These are phyloP conservation scores for Epinephelus malabaricus DNA, from an alignment of 2,797 vertebrate species.

Conservation along the genomic window DNA sequence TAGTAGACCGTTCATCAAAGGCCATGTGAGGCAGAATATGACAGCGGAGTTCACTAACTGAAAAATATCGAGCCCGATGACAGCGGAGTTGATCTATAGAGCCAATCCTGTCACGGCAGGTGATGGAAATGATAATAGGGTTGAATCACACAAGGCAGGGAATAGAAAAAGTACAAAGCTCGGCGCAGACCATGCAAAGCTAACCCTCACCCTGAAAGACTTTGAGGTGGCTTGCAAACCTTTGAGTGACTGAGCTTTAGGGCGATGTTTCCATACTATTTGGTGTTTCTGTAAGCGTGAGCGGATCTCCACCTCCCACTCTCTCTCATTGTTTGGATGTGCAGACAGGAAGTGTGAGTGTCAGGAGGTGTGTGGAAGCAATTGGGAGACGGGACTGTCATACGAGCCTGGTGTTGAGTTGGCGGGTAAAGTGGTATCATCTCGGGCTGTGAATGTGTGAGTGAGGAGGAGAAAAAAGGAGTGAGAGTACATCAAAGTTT, in stretches of 20 bases:
- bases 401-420: slow-evolving; percentile 51
- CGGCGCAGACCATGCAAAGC: not conserved
- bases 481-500: slow-evolving; percentile 16
- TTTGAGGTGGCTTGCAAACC: not conserved
- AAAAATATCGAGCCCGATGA: slow-evolving; percentile 6
- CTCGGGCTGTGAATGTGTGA: slow-evolving; percentile 12
- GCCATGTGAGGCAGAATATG: slow-evolving; percentile 8
- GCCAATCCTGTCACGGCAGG: slow-evolving; percentile 9
- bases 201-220: not conserved
- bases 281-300: slow-evolving; percentile 55
- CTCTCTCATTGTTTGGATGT: slow-evolving; percentile 21
- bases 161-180: slow-evolving; percentile 7
- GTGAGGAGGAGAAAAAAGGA: not conserved
- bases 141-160: slow-evolving; percentile 17
- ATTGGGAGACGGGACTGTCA: slow-evolving; percentile 30
- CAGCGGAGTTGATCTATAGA: slow-evolving; percentile 15
- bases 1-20: slow-evolving; percentile 27
- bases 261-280: slow-evolving; percentile 61
- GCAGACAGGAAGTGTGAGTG: slow-evolving; percentile 31
- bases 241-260: slow-evolving; percentile 35
- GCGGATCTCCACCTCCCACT: slow-evolving; percentile 43
- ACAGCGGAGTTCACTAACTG: slow-evolving; percentile 17
- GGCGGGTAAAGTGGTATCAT: slow-evolving; percentile 35
- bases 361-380: slow-evolving; percentile 22
- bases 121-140: slow-evolving; percentile 29